phyloP scores from a whole-genome alignment of 2,888 invertebrate genomes.

The Lymantria dispar region DNA sequence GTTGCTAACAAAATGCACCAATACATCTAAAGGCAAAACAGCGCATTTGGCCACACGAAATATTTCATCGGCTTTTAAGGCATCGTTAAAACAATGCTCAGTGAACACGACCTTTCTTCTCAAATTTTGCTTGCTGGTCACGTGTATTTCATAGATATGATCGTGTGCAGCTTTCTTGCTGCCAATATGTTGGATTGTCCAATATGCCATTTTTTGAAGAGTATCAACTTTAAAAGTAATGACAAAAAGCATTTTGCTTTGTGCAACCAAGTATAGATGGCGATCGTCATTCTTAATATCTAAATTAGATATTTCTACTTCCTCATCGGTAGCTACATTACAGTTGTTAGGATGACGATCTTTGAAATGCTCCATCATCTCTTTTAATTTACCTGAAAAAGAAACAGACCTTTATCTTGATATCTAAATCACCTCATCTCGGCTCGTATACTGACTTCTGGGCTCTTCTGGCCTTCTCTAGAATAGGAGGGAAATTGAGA shows the following conservation, averaged over 20 bases:
- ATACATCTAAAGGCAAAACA: conserved; percentile 52
- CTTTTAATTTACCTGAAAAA: conserved; percentile 54
- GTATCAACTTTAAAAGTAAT: conserved; percentile 65
- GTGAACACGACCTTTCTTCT: conserved; percentile 57
- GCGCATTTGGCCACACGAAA: conserved; percentile 62
- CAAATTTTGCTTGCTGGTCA: conserved; percentile 55
- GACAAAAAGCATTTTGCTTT: conserved; percentile 59
- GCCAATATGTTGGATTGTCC: conserved; percentile 67
- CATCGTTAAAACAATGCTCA: conserved; percentile 67
- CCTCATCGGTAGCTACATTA: conserved; percentile 50
- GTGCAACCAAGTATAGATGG: conserved; percentile 51
- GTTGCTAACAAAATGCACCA: conserved; percentile 55
- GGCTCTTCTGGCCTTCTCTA: no score
- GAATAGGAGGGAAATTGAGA: no score
- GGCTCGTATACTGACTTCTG: no score
- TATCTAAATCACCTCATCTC: no score
- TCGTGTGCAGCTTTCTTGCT: conserved; percentile 57
- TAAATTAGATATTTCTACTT: conserved; percentile 49
- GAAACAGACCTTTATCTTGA: neutral
- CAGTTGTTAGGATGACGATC: conserved; percentile 57
- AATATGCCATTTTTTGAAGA: conserved; percentile 62
- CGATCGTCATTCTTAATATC: conserved; percentile 53
- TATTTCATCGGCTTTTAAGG: conserved; percentile 60
- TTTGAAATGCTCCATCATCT: conserved; percentile 65
- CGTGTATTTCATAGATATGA: conserved; percentile 64